Evolutionary conservation across 2,888 invertebrate genomes (phyloP), one percentile per base, ranked within the genome.

Genomic region (Tetrapedia diversipes): DNA sequence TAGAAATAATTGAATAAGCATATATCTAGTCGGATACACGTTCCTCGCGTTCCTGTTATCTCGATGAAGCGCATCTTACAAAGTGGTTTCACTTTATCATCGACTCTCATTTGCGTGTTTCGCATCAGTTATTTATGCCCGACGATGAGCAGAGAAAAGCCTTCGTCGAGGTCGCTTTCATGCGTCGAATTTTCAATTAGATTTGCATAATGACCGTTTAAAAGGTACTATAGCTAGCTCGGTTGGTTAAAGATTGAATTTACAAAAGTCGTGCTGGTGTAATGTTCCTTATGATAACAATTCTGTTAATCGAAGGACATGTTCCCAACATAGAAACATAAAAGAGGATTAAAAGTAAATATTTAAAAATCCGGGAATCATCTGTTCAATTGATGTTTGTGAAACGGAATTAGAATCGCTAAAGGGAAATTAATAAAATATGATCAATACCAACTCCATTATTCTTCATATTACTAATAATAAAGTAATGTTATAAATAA

Each of bases 31-130:
- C 51, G 22, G 60, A 41, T 74, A 60, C 73, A 68, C 63, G 78
- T 67, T 64, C 64, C 41, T 71, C 59, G 71, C 59, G 77, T 71
- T 74, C 34, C 63, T 49, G 69, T 79, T 82, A 79, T 79, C 79
- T 72, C 65, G 43, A 54, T 66, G 53, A 47, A 69, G 66, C 59
- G 70, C 78, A 80, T 78, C 74, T 73, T 57, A 68, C 72, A 61
- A 73, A 79, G 79, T 81, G 61, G 66, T 75, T 75, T 43, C 76
- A 29, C 74, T 70, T 77, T 79, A 79, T 81, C 77, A 77, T 67
- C 67, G 72, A 27, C 67, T 72, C 77, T 72, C 74, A 45, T 74
- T 78, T 59, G 73, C 82, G 76, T 78, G 76, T 78, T 76, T 74
- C 76, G 61, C 73, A 63, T 66, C 63, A 47, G 77, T 70, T 78